Evolutionary conservation across 2,797 vertebrate genomes (phyloP).

Genomic region (Scleropages formosus): DNA sequence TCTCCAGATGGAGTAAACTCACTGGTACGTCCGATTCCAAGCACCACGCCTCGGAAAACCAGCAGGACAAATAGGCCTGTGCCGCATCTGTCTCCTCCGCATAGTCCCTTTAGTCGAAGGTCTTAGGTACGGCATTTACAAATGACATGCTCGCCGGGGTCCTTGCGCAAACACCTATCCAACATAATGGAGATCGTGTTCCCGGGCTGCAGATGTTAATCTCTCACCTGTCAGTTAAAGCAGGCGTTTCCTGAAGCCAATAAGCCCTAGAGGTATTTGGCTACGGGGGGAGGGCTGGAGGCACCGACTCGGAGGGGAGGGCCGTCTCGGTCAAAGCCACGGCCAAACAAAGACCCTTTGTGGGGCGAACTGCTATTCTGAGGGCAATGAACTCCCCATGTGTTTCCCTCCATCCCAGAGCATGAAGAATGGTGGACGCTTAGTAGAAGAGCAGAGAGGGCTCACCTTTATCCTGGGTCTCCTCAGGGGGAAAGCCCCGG

Average conservation of each 20-base stretch:
- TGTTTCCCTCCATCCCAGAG: conserved; percentile 32
- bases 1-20: conserved; percentile 76
- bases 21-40: conserved; percentile 74
- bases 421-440: neutral
- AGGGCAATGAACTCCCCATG: conserved; percentile 49
- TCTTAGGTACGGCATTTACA: conserved; percentile 72
- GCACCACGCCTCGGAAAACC: conserved; percentile 72
- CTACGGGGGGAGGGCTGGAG: conserved; percentile 55
- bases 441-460: conserved; percentile 15
- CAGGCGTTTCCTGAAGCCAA: conserved; percentile 77
- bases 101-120: conserved; percentile 76
- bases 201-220: conserved; percentile 78
- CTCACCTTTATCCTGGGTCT: conserved; percentile 50
- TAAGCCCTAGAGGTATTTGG: conserved; percentile 66
- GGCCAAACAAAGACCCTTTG: conserved; percentile 85
- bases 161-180: conserved; percentile 71
- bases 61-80: conserved; percentile 75
- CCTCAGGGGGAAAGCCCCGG: conserved; percentile 32
- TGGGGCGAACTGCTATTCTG: conserved; percentile 67
- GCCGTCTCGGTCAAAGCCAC: conserved; percentile 55
- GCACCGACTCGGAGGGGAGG: neutral
- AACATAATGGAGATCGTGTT: conserved; percentile 75
- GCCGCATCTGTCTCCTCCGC: conserved; percentile 79
- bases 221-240: conserved; percentile 82
- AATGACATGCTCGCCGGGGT: conserved; percentile 62